Conservation (phyloP, 2,888 invertebrate species). For the Ligdia adustata region DNA sequence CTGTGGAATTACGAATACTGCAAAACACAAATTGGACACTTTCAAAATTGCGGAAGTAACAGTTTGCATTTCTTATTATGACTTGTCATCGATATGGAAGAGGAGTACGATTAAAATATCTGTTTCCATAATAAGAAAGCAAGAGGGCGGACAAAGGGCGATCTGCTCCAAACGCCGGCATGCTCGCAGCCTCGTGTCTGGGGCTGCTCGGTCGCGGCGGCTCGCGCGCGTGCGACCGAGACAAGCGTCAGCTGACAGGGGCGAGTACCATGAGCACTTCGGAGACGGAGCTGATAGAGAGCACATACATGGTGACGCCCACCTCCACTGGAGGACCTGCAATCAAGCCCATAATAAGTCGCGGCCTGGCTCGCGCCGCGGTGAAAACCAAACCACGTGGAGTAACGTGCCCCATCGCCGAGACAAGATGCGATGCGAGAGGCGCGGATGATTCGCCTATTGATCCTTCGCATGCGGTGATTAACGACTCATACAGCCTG, state of each 20-base stretch:
- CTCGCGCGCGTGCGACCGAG: slow-evolving; percentile 69
- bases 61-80: slow-evolving; percentile 78
- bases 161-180: slow-evolving; percentile 79
- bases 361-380: slow-evolving; percentile 58
- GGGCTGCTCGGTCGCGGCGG: slow-evolving; percentile 81
- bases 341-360: slow-evolving; percentile 85
- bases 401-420: slow-evolving; percentile 71
- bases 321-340: slow-evolving; percentile 98
- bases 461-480: neutral
- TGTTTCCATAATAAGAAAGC: slow-evolving; percentile 78
- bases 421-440: slow-evolving; percentile 48
- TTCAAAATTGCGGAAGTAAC: slow-evolving; percentile 59
- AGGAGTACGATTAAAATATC: slow-evolving; percentile 38
- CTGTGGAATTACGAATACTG: slow-evolving; percentile 83
- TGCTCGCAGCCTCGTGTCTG: slow-evolving; percentile 83
- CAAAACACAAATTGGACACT: slow-evolving; percentile 73
- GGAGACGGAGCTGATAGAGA: slow-evolving; percentile 98
- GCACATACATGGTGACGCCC: slow-evolving; percentile 99
- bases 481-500: neutral
- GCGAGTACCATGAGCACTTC: slow-evolving; percentile 98
- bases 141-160: slow-evolving; percentile 75
- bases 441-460: slow-evolving; percentile 46
- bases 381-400: slow-evolving; percentile 76
- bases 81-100: slow-evolving; percentile 49
- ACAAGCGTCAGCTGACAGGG: slow-evolving; percentile 78